phyloP scores from a whole-genome alignment of 2,888 invertebrate species.

The Phrixothrix hirtus region DNA sequence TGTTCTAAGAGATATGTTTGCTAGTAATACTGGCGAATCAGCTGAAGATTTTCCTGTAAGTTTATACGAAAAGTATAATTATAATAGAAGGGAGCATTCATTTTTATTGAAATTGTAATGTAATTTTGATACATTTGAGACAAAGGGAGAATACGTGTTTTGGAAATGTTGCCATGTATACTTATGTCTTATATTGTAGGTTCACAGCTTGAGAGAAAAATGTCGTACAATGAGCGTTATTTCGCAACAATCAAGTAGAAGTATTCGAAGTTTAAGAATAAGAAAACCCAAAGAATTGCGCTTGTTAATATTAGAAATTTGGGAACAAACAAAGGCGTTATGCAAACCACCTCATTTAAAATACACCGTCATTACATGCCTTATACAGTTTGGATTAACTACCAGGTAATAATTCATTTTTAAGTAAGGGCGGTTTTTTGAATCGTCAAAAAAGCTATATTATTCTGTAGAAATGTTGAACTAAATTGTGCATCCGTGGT shows the following conservation, averaged over 20 bases:
- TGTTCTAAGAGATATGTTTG: conserved; percentile 70
- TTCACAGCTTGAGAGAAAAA: conserved; percentile 72
- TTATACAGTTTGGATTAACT: conserved; percentile 82
- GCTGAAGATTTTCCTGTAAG: conserved; percentile 73
- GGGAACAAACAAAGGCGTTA: conserved; percentile 73
- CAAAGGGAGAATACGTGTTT: too few relatives aligned
- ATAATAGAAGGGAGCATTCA: too few relatives aligned
- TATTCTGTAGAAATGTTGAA: neutral
- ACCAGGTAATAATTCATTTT: conserved; percentile 73
- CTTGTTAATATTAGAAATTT: conserved; percentile 69
- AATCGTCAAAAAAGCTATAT: neutral
- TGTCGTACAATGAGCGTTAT: conserved; percentile 66
- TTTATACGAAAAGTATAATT: too few relatives aligned
- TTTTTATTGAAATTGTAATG: too few relatives aligned
- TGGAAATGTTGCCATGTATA: too few relatives aligned
- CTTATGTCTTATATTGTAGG: too few relatives aligned
- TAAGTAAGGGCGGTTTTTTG: too few relatives aligned
- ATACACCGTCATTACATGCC: conserved; percentile 75
- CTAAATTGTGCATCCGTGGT: too few relatives aligned
- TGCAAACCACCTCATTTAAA: conserved; percentile 75
- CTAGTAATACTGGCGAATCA: conserved; percentile 71
- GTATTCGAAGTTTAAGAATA: conserved; percentile 69
- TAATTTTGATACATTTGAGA: too few relatives aligned
- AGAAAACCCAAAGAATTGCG: conserved; percentile 74
- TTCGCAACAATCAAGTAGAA: conserved; percentile 66